Percentiles rank a stretch among this genome's conserved stretches.
Conservation (phyloP, 1,140 invertebrate species). For the Drosophila tani region DNA sequence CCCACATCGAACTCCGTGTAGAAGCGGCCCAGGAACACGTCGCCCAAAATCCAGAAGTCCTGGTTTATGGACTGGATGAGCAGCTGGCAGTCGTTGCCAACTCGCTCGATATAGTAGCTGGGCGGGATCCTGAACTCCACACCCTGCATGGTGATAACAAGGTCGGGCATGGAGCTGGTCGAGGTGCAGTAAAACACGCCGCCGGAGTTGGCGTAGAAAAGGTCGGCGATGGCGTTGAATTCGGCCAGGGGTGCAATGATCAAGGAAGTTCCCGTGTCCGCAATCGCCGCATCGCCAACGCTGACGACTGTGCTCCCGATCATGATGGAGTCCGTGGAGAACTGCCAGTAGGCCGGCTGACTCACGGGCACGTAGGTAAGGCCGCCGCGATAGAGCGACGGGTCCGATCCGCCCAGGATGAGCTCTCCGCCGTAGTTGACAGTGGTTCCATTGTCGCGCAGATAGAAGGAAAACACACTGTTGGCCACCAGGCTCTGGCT, state of each 20-base stretch:
- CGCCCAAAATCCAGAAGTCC: conserved; percentile 84
- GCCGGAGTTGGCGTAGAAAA: conserved; percentile 19
- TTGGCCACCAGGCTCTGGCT: conserved; percentile 91
- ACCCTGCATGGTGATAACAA: conserved; percentile 54
- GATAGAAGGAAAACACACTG: conserved; percentile 97
- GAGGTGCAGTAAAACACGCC: conserved; percentile 45
- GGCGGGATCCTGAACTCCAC: conserved; percentile 47
- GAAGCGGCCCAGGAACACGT: conserved; percentile 90
- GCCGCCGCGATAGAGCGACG: conserved; percentile 93
- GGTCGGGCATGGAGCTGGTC: conserved; percentile 28
- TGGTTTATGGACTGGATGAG: conserved; percentile 38
- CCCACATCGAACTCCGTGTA: conserved; percentile 90
- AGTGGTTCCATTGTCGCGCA: conserved; percentile 89
- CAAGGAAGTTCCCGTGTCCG: conserved; percentile 92
- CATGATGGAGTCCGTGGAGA: conserved; percentile 92
- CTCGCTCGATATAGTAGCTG: conserved; percentile 48
- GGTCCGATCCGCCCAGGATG: conserved; percentile 96
- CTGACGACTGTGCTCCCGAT: conserved; percentile 86
- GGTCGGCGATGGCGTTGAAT: conserved; percentile 8
- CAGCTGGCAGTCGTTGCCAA: conserved; percentile 35
- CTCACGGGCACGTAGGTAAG: conserved; percentile 96
- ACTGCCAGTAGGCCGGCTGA: conserved; percentile 97
- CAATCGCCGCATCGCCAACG: conserved; percentile 88
- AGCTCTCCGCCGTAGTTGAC: conserved; percentile 93
- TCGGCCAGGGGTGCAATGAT: conserved; percentile 88